Evolutionary conservation across 2,888 invertebrate genomes (phyloP), one percentile per base, ranked within the genome.

Genomic region (Drosophila setosimentum): DNA sequence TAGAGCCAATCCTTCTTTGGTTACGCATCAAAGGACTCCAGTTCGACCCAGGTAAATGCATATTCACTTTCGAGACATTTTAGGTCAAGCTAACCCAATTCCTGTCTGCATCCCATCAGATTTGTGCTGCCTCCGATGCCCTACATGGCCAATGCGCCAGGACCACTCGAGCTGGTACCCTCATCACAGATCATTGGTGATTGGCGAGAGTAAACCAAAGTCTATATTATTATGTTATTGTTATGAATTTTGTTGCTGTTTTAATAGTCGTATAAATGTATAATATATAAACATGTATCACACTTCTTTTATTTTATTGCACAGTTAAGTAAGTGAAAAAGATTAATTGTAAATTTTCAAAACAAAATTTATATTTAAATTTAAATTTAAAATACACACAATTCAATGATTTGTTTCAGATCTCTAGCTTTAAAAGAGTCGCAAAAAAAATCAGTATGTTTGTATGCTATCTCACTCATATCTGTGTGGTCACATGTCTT

Each of bases 131-230:
- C 83, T 18, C 71, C 75, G 16, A 35, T 78, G 18, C 64, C 82
- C 16, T 87, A 73, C 37, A 33, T 84, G 53, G 67, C 59, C 66
- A 59, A 87, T 49, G 77, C 77, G 7, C 85, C 82, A 2, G 82
- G 80, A 8, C 82, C 77, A 1, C 65, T 87, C 24, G 90, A 87
- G 18, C 58, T 87, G 64, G 90, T 87, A 64, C 86, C 86, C 24
- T 87, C 86, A 40, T 89, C 90, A 8, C 89, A 90, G 32, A 75
- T 87, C 21, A 69, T 90, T 30, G 89, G 86, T 45, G 68, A 87
- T 24, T 87, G 90, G 90, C 87, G 80, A 35, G 88, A 89, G 33
- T 87, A 51, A 73, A 48, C 49, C 61, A 67, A 70, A 53, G 51
- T n/a, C 49, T 10, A 30, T 27, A 16, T 33, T 16, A 4, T 7